Base-by-base conservation (phyloP, 2,888 invertebrate species). In the Megamerina dolium region DNA sequence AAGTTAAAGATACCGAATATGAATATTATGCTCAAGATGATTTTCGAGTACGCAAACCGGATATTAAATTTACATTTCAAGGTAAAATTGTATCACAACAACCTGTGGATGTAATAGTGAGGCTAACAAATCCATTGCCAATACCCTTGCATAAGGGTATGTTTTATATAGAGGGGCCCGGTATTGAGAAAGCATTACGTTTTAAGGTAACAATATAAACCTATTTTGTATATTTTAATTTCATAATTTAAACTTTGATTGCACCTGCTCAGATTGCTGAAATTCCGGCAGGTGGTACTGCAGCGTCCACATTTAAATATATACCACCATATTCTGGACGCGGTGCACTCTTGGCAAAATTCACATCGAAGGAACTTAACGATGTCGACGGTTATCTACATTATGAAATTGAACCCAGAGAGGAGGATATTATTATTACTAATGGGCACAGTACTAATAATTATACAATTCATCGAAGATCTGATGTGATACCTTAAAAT, bases 11-110 rank as follows among this genome's bases (percentile, higher is more conserved):
- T 44, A 89, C 83, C 0, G 82, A 86, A 44, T 91, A 81, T 64
- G 91, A 92, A 60, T 92, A 87, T 66, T 89, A 84, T 61, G 88
- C 87, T 0, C 87, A 90, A 73, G 90, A 91, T 56, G 90, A 91
- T 71, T 92, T 92, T 65, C 77, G 90, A 55, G 85, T 92, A 4
- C 76, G 89, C 20, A 91, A 91, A 60, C 93, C 93, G 0, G 90
- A 91, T 59, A 87, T 93, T 43, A 85, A 85, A 65, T 85, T 93
- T 46, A 74, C 76, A 4, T 72, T 83, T 30, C 77, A 77, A 23
- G 78, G 77, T 20, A 57, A 54, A 4, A 75, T 79, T 2, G 70
- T 75, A 2, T 75, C 78, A 0, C 72, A 64, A 3, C 70, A 76
- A 54, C 73, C 77, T 51, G 71, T 78, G 34, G 76, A 73, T 43